phyloP scores from a whole-genome alignment of 2,888 invertebrate genomes.

The Agonopterix subpropinquella region DNA sequence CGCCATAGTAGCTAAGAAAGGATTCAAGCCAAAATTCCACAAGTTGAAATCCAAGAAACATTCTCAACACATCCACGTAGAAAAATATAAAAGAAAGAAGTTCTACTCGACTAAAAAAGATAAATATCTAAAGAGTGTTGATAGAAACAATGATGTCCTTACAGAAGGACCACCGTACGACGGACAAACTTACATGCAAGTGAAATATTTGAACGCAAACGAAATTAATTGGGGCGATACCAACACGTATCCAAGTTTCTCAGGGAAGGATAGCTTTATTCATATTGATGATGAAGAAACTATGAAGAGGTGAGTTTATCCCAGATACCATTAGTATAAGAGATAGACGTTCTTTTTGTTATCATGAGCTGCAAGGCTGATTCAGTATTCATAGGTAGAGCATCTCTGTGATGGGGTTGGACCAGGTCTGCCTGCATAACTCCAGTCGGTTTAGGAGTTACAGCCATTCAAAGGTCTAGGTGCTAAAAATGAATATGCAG shows the following conservation, averaged over 20 bases:
- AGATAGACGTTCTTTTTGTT: no score
- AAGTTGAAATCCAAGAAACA: conserved; percentile 50
- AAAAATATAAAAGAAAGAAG: conserved; percentile 51
- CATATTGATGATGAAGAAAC: conserved; percentile 92
- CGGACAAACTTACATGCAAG: conserved; percentile 67
- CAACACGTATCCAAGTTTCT: conserved; percentile 82
- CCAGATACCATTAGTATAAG: no score
- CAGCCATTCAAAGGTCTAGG: no score
- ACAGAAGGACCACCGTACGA: conserved; percentile 49
- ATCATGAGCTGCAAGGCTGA: no score
- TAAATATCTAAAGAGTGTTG: conserved; percentile 29
- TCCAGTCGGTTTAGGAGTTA: no score
- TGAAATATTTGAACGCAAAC: conserved; percentile 57
- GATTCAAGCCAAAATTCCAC: conserved; percentile 49
- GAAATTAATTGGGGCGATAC: conserved; percentile 64
- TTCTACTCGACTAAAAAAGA: conserved; percentile 45
- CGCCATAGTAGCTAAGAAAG: conserved; percentile 58
- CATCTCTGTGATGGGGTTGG: no score
- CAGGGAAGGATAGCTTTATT: conserved; percentile 89
- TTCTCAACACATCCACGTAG: conserved; percentile 21
- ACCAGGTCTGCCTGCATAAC: no score
- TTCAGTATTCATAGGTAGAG: no score
- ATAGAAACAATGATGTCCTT: conserved; percentile 41
- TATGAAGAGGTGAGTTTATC: conserved; percentile 81
- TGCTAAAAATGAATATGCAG: no score